These are phyloP conservation scores for Saguinus imperator DNA, from an alignment of 2,113 vertebrate species.

Conservation along the genomic window DNA sequence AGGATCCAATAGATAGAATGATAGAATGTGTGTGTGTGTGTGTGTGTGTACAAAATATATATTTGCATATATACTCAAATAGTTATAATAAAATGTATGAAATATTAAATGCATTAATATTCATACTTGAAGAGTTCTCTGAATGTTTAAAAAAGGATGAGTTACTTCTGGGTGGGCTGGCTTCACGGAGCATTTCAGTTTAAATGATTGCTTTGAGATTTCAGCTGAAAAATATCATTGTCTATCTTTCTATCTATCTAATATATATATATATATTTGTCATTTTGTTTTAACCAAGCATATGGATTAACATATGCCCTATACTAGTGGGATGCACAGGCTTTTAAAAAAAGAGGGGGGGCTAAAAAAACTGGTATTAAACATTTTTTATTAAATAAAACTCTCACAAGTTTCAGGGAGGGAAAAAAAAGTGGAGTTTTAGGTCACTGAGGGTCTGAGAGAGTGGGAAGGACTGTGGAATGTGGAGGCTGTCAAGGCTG, in stretches of 20 bases:
- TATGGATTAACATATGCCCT: background rate
- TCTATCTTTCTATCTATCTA: background rate
- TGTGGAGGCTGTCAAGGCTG: background rate
- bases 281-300: background rate
- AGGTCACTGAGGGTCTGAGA: background rate
- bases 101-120: background rate
- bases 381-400: background rate
- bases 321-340: background rate
- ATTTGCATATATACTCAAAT: background rate
- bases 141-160: background rate
- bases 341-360: background rate
- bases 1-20: background rate
- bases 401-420: background rate
- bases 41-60: background rate
- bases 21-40: background rate
- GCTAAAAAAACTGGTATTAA: background rate
- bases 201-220: background rate
- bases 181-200: conserved; percentile 27
- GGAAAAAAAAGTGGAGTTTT: background rate
- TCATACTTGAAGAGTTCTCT: background rate
- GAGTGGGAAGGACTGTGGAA: background rate
- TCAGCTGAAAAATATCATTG: background rate
- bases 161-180: background rate
- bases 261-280: background rate
- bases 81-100: background rate